A percentile compares a stretch with the other conserved stretches of the same genome.
Evolutionary conservation across 2,888 invertebrate species (phyloP).

Genomic region (Standfussiana lucernea): DNA sequence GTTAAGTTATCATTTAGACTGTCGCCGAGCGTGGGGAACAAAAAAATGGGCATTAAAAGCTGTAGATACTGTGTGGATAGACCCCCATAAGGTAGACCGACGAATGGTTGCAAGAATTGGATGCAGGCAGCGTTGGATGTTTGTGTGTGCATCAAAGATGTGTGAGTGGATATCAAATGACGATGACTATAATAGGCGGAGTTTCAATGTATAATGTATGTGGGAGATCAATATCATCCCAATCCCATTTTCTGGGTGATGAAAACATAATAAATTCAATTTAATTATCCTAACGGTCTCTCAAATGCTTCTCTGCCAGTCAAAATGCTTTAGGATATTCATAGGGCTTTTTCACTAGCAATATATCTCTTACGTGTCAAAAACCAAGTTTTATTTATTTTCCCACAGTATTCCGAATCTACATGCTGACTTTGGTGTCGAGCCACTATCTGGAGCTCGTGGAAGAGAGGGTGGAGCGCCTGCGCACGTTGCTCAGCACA

Average conservation of each 20-base stretch:
- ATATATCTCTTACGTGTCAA: not conserved
- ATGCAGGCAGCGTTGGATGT: not conserved
- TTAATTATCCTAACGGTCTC: not conserved
- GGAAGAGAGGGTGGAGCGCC: conserved; percentile 77
- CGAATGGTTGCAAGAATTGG: not conserved
- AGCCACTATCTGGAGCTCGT: conserved; percentile 82
- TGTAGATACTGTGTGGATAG: not conserved
- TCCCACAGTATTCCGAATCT: conserved; percentile 82
- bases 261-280: not conserved
- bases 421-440: conserved; percentile 85
- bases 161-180: not conserved
- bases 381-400: conserved; percentile 10
- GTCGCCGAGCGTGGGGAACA: not conserved
- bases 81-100: not conserved
- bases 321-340: not conserved
- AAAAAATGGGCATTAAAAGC: not conserved
- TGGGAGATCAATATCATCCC: not conserved
- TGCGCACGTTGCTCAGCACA: conserved; percentile 75
- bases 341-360: too few species aligned
- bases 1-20: not conserved
- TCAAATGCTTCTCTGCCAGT: not conserved
- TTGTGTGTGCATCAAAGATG: too few species aligned
- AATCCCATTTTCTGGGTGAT: not conserved
- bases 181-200: not conserved
- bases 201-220: not conserved